A percentile compares a stretch with the other conserved stretches of the same genome.
phyloP scores from a whole-genome alignment of 2,888 invertebrate genomes.

The Oscheius sp. region DNA sequence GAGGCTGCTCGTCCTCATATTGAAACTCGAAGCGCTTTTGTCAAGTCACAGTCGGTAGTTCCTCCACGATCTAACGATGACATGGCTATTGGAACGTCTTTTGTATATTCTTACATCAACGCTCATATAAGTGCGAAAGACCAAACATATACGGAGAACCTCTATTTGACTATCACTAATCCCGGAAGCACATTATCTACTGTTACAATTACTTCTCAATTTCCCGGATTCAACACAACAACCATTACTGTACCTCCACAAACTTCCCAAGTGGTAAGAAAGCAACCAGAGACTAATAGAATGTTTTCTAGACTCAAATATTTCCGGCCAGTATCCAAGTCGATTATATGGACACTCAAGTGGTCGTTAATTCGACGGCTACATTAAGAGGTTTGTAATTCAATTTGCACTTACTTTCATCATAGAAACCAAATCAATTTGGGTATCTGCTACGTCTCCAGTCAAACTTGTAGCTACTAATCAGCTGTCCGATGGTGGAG shows the following conservation, averaged over 20 bases:
- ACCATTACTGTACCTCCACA: conserved; percentile 11
- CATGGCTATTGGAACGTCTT: conserved; percentile 19
- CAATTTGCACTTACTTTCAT: neutral
- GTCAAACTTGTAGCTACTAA: conserved; percentile 22
- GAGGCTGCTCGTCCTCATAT: neutral
- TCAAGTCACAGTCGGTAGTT: neutral
- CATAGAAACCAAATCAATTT: conserved; percentile 19
- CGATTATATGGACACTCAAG: conserved; percentile 17
- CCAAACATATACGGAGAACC: conserved; percentile 15
- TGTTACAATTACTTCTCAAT: neutral
- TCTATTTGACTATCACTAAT: conserved; percentile 27
- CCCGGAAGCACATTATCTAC: neutral
- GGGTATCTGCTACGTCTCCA: neutral
- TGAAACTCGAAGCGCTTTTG: neutral
- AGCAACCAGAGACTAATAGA: too few relatives aligned
- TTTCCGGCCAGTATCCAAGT: conserved; percentile 12
- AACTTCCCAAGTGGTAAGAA: conserved; percentile 3
- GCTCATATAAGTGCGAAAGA: conserved; percentile 22
- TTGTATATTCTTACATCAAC: conserved; percentile 22
- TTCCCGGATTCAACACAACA: conserved; percentile 3
- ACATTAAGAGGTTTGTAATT: too few relatives aligned
- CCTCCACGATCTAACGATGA: conserved; percentile 2
- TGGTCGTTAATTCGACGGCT: neutral
- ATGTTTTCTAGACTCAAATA: conserved; percentile 9
- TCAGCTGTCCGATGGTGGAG: conserved; percentile 6